Evolutionary conservation across 92 coral and sea anemone species (phyloP).

Genomic region (Porites rus): DNA sequence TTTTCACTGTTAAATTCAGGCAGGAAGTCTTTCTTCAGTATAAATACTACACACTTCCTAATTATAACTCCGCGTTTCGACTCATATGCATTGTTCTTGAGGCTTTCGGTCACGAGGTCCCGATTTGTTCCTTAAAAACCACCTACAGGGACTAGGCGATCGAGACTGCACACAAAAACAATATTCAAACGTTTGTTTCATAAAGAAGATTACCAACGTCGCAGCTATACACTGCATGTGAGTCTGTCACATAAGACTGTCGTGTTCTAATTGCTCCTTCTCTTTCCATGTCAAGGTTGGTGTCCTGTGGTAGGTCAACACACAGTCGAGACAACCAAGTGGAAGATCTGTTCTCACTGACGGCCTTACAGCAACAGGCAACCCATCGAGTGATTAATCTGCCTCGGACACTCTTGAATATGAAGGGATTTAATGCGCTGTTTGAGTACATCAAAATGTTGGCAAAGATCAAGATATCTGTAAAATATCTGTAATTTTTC

Average conservation of each 20-base stretch:
- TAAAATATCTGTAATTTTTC: slow-evolving; percentile 36
- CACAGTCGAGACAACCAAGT: background rate
- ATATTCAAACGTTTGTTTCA: slow-evolving; percentile 15
- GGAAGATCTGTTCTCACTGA: background rate
- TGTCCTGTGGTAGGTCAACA: background rate
- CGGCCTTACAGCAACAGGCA: slow-evolving; percentile 27
- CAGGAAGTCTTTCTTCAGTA: too few species aligned
- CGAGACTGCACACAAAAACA: background rate
- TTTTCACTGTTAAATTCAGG: too few species aligned
- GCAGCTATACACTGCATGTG: background rate
- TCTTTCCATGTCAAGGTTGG: background rate
- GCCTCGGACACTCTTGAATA: slow-evolving; percentile 59
- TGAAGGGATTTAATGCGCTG: slow-evolving; percentile 78
- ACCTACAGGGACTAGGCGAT: too few species aligned
- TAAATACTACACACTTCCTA: too few species aligned
- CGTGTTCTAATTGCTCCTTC: slow-evolving; percentile 1
- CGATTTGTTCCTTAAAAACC: too few species aligned
- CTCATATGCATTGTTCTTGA: too few species aligned
- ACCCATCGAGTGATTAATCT: slow-evolving; percentile 8
- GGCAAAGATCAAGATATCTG: slow-evolving; percentile 54
- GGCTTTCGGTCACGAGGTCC: too few species aligned
- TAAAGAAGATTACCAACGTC: background rate
- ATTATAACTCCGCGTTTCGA: too few species aligned
- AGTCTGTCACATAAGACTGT: background rate
- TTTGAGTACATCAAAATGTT: slow-evolving; percentile 65